Conservation (phyloP, 2,888 invertebrate species). For the Acrobasis suavella region DNA sequence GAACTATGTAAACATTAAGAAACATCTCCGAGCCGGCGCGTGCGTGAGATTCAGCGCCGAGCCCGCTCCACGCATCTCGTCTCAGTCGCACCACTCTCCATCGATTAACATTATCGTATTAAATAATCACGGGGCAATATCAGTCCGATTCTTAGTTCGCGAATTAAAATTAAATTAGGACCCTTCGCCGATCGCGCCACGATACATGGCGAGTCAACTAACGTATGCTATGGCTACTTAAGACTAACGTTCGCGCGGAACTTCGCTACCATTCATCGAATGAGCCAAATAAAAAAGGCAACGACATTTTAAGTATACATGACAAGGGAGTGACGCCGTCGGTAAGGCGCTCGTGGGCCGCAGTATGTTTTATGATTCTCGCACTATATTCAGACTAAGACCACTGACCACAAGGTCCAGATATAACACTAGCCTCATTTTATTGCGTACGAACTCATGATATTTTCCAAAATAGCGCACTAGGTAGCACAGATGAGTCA, state of each 20-base stretch:
- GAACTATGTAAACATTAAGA: conserved; percentile 34
- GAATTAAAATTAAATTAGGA: conserved; percentile 51
- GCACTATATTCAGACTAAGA: not conserved
- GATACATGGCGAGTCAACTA: conserved; percentile 24
- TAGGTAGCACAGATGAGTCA: too few relatives aligned
- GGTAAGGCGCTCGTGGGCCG: not conserved
- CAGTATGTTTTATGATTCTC: conserved; percentile 9
- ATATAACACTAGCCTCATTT: conserved; percentile 12
- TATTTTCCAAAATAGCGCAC: too few relatives aligned
- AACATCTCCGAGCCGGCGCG: conserved; percentile 44
- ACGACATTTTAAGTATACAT: conserved; percentile 17
- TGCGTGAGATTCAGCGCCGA: conserved; percentile 70
- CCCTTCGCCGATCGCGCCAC: conserved; percentile 32
- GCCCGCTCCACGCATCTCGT: conserved; percentile 34
- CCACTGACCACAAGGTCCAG: not conserved
- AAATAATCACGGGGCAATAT: conserved; percentile 67
- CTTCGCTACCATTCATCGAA: conserved; percentile 24
- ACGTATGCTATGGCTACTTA: conserved; percentile 29
- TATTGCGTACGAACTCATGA: not conserved
- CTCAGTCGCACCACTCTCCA: conserved; percentile 55
- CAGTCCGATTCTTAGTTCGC: conserved; percentile 61
- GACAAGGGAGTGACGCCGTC: conserved; percentile 19
- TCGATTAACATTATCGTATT: conserved; percentile 48
- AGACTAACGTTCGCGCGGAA: conserved; percentile 29
- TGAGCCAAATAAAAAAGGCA: conserved; percentile 23